phyloP scores from a whole-genome alignment of 2,797 vertebrate genomes.

The Otolemur crassicaudatus region DNA sequence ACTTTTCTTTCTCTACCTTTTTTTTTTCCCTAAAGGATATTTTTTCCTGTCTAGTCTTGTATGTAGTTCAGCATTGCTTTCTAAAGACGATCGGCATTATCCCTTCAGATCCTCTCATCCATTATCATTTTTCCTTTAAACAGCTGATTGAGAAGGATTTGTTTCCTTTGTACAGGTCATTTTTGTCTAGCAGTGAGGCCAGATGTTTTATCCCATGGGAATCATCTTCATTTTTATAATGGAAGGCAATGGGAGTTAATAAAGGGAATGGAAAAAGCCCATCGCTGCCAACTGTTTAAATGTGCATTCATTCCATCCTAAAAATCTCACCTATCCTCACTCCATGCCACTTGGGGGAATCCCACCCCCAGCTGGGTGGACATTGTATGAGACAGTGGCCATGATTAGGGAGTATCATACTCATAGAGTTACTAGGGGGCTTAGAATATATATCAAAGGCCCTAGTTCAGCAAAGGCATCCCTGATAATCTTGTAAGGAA shows the following conservation, averaged over 20 bases:
- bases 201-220: conserved; percentile 70
- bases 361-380: conserved; percentile 9
- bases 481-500: neutral
- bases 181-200: conserved; percentile 67
- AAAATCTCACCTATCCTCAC: conserved; percentile 66
- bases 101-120: conserved; percentile 37
- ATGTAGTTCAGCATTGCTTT: neutral
- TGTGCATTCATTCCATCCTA: neutral
- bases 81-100: conserved; percentile 1
- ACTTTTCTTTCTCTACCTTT: neutral
- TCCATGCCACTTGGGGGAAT: neutral
- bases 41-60: neutral
- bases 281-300: conserved; percentile 55
- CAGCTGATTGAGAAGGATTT: conserved; percentile 74
- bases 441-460: neutral
- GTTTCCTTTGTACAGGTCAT: conserved; percentile 50
- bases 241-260: conserved; percentile 78
- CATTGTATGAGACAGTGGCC: neutral
- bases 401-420: neutral
- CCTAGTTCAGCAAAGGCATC: neutral
- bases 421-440: neutral
- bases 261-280: conserved; percentile 74
- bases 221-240: conserved; percentile 80
- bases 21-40: neutral
- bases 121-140: conserved; percentile 67